phyloP scores from a whole-genome alignment of 2,113 vertebrate genomes.

The Leucosticte australis region DNA sequence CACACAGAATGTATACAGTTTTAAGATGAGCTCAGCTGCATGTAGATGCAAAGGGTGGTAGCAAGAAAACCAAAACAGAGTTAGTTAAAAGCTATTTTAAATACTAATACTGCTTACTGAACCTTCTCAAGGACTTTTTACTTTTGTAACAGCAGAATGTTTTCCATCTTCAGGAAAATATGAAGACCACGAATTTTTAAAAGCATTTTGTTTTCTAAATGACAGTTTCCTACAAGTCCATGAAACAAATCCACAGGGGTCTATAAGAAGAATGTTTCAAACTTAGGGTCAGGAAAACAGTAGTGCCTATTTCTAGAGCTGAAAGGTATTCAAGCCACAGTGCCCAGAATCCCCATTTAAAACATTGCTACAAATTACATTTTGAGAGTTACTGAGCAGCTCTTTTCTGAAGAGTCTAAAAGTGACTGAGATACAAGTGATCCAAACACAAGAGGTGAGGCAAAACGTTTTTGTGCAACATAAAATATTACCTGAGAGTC shows the following conservation, averaged over 20 bases:
- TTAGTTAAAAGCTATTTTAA: neutral
- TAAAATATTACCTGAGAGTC: neutral
- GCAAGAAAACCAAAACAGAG: neutral
- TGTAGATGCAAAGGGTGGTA: neutral
- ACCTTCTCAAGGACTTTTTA: neutral
- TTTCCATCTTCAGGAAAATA: neutral
- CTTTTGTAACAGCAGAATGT: neutral
- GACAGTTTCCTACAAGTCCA: fast-evolving
- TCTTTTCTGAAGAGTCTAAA: neutral
- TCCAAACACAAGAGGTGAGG: neutral
- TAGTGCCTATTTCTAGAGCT: neutral
- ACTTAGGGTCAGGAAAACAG: neutral
- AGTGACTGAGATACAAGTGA: neutral
- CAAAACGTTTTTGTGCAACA: neutral
- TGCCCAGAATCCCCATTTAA: neutral
- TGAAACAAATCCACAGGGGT: neutral
- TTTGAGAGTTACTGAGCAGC: neutral
- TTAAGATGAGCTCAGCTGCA: neutral
- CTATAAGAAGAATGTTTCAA: neutral
- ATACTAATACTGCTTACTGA: neutral
- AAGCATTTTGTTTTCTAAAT: neutral
- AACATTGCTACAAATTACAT: neutral
- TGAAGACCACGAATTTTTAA: neutral
- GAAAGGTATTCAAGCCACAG: neutral
- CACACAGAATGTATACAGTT: neutral